phyloP scores from a whole-genome alignment of 2,888 invertebrate species.

The Teinopalpus imperialis region DNA sequence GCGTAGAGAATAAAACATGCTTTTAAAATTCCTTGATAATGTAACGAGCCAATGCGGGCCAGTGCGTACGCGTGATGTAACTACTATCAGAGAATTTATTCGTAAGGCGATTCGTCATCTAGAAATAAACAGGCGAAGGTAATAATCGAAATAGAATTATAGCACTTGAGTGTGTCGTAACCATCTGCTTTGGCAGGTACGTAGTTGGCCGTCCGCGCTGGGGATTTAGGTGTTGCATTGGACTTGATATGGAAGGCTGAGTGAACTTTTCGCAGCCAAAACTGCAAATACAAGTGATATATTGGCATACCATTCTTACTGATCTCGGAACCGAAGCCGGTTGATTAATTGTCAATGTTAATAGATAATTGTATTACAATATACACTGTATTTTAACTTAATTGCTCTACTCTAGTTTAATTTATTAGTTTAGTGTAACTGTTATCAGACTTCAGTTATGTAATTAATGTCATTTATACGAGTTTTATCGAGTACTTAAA shows the following conservation, averaged over 20 bases:
- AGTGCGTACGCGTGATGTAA: slow-evolving; percentile 45
- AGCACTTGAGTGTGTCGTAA: slow-evolving; percentile 70
- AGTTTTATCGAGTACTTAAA: no score
- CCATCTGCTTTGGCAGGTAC: slow-evolving; percentile 65
- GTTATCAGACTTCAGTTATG: no score
- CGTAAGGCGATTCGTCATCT: slow-evolving; percentile 73
- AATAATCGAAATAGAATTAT: slow-evolving; percentile 81
- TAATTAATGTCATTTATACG: no score
- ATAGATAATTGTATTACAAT: slow-evolving; percentile 12
- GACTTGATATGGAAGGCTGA: slow-evolving; percentile 32
- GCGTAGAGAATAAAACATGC: slow-evolving; percentile 54
- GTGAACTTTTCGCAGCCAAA: slow-evolving; percentile 25
- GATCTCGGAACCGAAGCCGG: slow-evolving; percentile 1
- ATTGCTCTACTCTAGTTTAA: no score
- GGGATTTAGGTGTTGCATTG: slow-evolving; percentile 49
- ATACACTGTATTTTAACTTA: no score
- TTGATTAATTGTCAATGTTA: slow-evolving; percentile 5
- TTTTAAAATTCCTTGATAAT: slow-evolving; percentile 79
- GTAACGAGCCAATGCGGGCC: slow-evolving; percentile 49
- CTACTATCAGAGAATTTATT: slow-evolving; percentile 50
- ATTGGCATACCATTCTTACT: slow-evolving; percentile 14
- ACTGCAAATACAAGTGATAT: slow-evolving; percentile 12
- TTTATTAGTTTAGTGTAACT: no score
- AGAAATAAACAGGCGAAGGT: slow-evolving; percentile 78
- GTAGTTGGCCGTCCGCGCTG: slow-evolving; percentile 52